Evolutionary conservation across 2,113 vertebrate genomes (phyloP), one percentile per base, ranked within the genome.

Genomic region (Plecotus auritus): DNA sequence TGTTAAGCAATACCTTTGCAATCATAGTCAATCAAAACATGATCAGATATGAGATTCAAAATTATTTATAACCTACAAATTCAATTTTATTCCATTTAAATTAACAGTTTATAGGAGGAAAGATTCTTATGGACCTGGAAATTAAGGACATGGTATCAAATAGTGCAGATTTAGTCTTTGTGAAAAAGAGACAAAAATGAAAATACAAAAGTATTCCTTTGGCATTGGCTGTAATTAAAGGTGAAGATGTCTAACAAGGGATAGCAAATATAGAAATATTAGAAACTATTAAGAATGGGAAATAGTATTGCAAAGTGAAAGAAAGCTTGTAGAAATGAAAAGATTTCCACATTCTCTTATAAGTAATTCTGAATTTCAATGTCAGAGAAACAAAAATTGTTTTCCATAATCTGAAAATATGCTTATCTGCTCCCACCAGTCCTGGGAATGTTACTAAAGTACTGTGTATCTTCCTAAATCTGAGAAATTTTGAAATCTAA

Each of bases 41-140:
- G 67, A 70, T 56, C 51, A 11, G 54, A 13, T 12, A 61, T 45
- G n/a, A 94, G 26, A 83, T 42, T 66, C 51, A 87, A 37, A 73
- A n/a, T 73, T 32, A 78, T 72, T 73, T 86, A 22, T 77, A 82
- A 70, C 76, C 86, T 64, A 49, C 3, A 73, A 70, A 85, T 76
- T 37, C 7, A 93, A 26, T 64, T 93, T n/a, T 74, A 70, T 16
- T 90, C 61, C 2, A 49, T 73, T 91, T 45, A 18, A 37, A 22
- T 26, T 35, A 67, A 70, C 42, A 59, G 67, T 51, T 69, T 28
- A 77, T 81, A 49, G 56, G 20, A 66, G 42, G 28, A 88, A 49
- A 91, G 23, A 47, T 37, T 0, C 26, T 82, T 88, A 85, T n/a
- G 11, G 23, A 51, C 16, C 9, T 87, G 9, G n/a, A 13, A 69